Evolutionary conservation across 2,797 vertebrate species (phyloP).

Genomic region (Aeoliscus strigatus): DNA sequence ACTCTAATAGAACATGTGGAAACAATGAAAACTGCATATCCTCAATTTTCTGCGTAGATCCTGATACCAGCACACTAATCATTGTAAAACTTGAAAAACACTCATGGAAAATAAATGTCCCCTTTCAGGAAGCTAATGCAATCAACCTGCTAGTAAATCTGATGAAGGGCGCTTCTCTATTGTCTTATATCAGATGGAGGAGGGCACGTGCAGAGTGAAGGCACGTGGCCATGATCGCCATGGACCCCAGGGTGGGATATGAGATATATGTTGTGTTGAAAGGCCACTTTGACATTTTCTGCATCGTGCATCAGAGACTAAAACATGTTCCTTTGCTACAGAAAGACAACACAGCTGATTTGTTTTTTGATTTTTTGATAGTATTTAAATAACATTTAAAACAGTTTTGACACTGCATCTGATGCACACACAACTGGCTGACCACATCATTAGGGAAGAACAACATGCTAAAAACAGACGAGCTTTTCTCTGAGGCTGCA

Average conservation of each 20-base stretch:
- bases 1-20: too few species aligned
- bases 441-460: slow-evolving; percentile 26
- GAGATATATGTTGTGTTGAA: slow-evolving; percentile 18
- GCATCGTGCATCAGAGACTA: too few species aligned
- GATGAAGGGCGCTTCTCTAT: slow-evolving; percentile 7
- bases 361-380: too few species aligned
- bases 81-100: too few species aligned
- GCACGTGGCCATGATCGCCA: slow-evolving; percentile 10
- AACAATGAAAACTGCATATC: too few species aligned
- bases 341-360: too few species aligned
- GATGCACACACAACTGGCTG: slow-evolving; percentile 8
- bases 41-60: too few species aligned
- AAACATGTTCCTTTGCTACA: too few species aligned
- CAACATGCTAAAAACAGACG: slow-evolving; percentile 26
- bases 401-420: too few species aligned
- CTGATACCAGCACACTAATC: too few species aligned
- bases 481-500: slow-evolving; percentile 13
- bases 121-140: slow-evolving; percentile 1
- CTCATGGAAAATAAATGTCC: too few species aligned
- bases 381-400: background rate
- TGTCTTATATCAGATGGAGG: slow-evolving; percentile 1
- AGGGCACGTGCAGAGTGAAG: slow-evolving; percentile 4
- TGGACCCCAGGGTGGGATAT: background rate
- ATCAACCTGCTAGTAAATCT: slow-evolving; percentile 16
- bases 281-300: too few species aligned